These are phyloP conservation scores for Cecropterus lyciades DNA, from an alignment of 1,140 invertebrate species.

Conservation along the genomic window DNA sequence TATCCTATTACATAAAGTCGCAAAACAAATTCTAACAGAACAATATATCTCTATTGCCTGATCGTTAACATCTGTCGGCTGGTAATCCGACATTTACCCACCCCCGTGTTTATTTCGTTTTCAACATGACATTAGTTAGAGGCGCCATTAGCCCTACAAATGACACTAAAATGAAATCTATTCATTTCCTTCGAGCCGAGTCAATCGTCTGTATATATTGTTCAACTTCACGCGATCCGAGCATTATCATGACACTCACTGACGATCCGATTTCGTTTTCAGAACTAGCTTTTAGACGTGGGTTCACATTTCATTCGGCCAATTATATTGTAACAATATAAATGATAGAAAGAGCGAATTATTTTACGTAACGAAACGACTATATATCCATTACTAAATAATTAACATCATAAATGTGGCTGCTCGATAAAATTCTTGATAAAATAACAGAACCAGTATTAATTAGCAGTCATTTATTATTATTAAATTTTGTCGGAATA, in stretches of 20 bases:
- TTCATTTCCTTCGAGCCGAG: constrained; percentile 78
- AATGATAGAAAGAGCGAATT: too few species aligned
- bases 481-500: too few species aligned
- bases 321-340: background rate
- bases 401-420: too few species aligned
- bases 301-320: background rate
- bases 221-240: constrained; percentile 77
- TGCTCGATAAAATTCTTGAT: too few species aligned
- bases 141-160: constrained; percentile 81
- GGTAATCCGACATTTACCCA: constrained; percentile 52
- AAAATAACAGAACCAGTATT: too few species aligned
- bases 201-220: constrained; percentile 76
- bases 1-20: background rate
- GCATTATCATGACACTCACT: constrained; percentile 65
- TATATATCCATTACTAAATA: too few species aligned
- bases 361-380: too few species aligned
- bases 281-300: background rate
- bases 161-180: constrained; percentile 84
- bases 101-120: constrained; percentile 55
- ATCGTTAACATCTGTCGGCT: constrained; percentile 64
- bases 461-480: too few species aligned
- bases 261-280: constrained; percentile 43
- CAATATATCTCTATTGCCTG: constrained; percentile 41
- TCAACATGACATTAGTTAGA: constrained; percentile 66
- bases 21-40: constrained; percentile 10